Percentiles rank a stretch among this genome's conserved stretches.
Conservation (phyloP, 1,140 invertebrate genomes). For the Diachasmimorpha longicaudata region DNA sequence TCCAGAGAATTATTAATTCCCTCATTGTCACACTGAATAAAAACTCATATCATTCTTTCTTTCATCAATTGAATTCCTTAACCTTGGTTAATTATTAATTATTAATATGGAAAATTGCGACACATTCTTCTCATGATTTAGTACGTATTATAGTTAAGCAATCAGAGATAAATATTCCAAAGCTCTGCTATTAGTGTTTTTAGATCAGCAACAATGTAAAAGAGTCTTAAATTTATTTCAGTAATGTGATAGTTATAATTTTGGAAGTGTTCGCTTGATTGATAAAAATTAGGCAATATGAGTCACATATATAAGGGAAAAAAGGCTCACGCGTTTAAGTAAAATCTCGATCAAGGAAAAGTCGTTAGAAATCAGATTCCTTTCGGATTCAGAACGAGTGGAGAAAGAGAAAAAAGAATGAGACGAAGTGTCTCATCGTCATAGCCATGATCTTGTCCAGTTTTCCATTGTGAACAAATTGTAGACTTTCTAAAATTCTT, state of each 20-base stretch:
- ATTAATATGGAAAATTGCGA: too few species aligned
- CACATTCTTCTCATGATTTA: too few species aligned
- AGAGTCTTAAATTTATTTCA: not conserved
- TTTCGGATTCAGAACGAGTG: conserved; percentile 32
- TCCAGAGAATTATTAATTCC: conserved; percentile 39
- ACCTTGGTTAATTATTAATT: too few species aligned
- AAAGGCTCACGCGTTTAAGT: not conserved
- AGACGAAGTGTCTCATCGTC: not conserved
- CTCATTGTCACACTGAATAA: conserved; percentile 49
- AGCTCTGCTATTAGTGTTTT: too few species aligned
- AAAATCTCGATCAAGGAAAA: conserved; percentile 26
- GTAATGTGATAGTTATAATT: too few species aligned
- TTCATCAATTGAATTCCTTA: too few species aligned
- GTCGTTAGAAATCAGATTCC: conserved; percentile 51
- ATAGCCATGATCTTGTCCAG: not conserved
- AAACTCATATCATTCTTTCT: not conserved
- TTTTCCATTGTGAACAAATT: not conserved
- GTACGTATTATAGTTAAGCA: too few species aligned
- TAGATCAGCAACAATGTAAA: too few species aligned
- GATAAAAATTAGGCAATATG: not conserved
- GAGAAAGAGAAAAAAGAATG: not conserved
- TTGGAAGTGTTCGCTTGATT: not conserved
- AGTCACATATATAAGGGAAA: too few species aligned
- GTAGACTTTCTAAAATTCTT: not conserved
- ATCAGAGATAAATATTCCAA: too few species aligned